A percentile compares a stretch with the other conserved stretches of the same genome.
These are phyloP conservation scores for Helicoverpa zea DNA, from an alignment of 1,140 invertebrate species.

Conservation along the genomic window DNA sequence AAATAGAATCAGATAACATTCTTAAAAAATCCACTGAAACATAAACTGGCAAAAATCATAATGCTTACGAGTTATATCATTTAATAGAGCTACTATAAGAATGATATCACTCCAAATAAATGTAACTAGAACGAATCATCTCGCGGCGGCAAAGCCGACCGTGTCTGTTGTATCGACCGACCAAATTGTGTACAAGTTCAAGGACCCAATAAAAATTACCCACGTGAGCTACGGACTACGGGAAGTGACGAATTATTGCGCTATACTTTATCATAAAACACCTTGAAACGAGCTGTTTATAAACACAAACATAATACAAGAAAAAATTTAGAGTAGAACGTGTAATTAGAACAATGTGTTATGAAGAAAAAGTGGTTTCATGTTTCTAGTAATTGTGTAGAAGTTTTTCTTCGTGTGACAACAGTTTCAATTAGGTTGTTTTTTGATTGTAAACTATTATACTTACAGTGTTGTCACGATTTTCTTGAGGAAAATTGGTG, in stretches of 20 bases:
- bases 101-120: conserved; percentile 71
- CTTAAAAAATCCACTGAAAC: not conserved
- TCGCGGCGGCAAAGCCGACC: conserved; percentile 59
- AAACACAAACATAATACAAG: conserved; percentile 29
- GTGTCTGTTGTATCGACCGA: conserved; percentile 78
- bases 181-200: conserved; percentile 81
- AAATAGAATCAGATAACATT: not conserved
- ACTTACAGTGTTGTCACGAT: conserved; percentile 19
- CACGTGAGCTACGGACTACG: conserved; percentile 67
- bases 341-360: conserved; percentile 36
- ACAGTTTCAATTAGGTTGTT: conserved; percentile 19
- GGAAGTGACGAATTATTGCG: conserved; percentile 66
- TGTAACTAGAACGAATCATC: conserved; percentile 63
- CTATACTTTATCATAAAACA: conserved; percentile 35
- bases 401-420: conserved; percentile 28
- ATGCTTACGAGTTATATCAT: conserved; percentile 38
- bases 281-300: conserved; percentile 33
- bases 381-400: conserved; percentile 15
- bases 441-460: conserved; percentile 23
- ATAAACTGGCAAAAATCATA: not conserved
- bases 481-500: not conserved
- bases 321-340: conserved; percentile 21
- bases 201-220: conserved; percentile 81
- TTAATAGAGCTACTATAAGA: conserved; percentile 54
- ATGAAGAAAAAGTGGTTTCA: conserved; percentile 25